phyloP scores from a whole-genome alignment of 2,797 vertebrate species.

The Hippocampus kuda region DNA sequence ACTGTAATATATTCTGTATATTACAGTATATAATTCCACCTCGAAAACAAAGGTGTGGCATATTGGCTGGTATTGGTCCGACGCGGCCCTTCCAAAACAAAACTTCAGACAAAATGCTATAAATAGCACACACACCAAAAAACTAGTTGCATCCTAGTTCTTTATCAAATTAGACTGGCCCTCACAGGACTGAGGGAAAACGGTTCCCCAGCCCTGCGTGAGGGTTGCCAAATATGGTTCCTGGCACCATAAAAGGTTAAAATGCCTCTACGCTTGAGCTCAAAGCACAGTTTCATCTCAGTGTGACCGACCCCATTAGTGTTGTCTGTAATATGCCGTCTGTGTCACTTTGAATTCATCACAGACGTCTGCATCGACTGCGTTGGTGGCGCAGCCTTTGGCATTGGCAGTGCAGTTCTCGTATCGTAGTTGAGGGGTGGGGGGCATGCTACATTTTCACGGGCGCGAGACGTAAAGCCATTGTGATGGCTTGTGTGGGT shows the following conservation, averaged over 20 bases:
- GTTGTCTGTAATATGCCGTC: neutral
- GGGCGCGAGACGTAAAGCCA: neutral
- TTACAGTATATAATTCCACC: too few relatives aligned
- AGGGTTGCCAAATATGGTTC: neutral
- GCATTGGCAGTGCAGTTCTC: neutral
- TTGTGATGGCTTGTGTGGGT: slow-evolving; percentile 4
- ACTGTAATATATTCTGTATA: too few relatives aligned
- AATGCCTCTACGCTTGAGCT: neutral
- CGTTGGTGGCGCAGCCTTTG: slow-evolving; percentile 3
- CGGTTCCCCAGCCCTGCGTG: too few relatives aligned
- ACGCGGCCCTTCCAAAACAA: too few relatives aligned
- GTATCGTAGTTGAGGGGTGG: neutral
- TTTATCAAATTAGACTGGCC: neutral
- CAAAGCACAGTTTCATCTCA: neutral
- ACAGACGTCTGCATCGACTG: neutral
- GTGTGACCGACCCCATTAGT: neutral
- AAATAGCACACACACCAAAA: neutral
- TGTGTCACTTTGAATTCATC: slow-evolving; percentile 3
- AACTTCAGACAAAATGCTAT: neutral
- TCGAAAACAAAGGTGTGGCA: too few relatives aligned
- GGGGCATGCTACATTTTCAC: neutral
- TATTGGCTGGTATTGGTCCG: too few relatives aligned
- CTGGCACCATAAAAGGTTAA: neutral
- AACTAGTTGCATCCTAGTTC: neutral
- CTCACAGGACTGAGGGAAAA: neutral